These are phyloP conservation scores for Buteo buteo DNA, from an alignment of 2,113 vertebrate genomes.

Conservation along the genomic window DNA sequence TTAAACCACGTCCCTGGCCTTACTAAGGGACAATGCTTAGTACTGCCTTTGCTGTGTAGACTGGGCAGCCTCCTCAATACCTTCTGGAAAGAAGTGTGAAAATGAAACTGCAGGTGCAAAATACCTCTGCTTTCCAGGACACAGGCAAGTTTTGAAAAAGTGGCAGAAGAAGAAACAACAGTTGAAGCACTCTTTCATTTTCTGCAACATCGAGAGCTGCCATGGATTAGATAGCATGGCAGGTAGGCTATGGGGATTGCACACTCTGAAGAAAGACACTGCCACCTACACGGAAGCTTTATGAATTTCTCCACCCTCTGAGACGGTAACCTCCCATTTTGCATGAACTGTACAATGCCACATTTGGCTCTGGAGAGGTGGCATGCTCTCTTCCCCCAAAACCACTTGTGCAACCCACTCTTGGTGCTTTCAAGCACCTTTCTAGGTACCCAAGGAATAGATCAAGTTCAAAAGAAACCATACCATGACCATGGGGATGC, in stretches of 20 bases:
- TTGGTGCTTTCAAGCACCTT: neutral
- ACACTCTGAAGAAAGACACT: neutral
- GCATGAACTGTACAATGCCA: neutral
- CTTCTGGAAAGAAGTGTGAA: neutral
- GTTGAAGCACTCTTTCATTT: neutral
- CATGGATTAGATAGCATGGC: neutral
- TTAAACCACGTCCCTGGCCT: neutral
- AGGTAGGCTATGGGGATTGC: neutral
- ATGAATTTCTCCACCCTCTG: neutral
- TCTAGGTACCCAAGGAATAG: neutral
- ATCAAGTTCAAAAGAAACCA: slow-evolving; percentile 17
- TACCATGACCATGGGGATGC: slow-evolving; percentile 88
- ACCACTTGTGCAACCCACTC: neutral
- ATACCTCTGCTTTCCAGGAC: neutral
- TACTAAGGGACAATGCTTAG: neutral
- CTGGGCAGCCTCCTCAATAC: neutral
- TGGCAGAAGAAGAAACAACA: neutral
- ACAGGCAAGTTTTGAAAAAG: neutral
- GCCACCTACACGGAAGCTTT: neutral
- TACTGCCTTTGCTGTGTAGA: neutral
- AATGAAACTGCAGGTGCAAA: neutral
- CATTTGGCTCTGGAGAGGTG: neutral
- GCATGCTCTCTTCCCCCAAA: neutral
- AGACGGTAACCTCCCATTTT: neutral
- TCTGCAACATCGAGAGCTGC: neutral